Conservation (phyloP, 2,113 vertebrate species). For the Centropristis striata region DNA sequence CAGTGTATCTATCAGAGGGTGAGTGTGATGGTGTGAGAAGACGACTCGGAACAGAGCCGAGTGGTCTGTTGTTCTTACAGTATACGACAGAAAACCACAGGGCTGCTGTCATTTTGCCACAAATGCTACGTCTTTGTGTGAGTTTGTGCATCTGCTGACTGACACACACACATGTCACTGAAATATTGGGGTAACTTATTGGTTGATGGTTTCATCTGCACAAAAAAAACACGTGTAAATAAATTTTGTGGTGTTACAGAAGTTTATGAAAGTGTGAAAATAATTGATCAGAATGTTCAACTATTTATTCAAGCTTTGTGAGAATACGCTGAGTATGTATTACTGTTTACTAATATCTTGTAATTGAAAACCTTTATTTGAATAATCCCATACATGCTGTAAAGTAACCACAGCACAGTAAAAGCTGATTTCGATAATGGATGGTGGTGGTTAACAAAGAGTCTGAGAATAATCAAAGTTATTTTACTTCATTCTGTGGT, state of each 20-base stretch:
- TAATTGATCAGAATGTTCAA: no score
- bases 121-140: not conserved
- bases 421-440: no score
- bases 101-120: not conserved
- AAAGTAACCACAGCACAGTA: not conserved
- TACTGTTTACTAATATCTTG: not conserved
- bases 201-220: no score
- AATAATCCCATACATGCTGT: not conserved
- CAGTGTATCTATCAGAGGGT: not conserved
- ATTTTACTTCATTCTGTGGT: no score
- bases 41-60: slow-evolving; percentile 13
- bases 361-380: not conserved
- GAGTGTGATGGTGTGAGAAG: slow-evolving; percentile 17
- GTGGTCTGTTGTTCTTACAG: slow-evolving; percentile 22
- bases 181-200: no score
- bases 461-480: no score
- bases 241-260: no score
- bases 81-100: slow-evolving; percentile 20
- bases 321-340: not conserved
- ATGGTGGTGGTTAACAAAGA: no score
- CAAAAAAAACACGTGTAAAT: no score
- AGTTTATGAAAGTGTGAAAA: no score
- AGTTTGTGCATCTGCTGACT: not conserved
- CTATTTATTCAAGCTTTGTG: no score
- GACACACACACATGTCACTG: no score